Percentiles rank a stretch among this genome's conserved stretches.
Evolutionary conservation across 1,140 invertebrate species (phyloP).

Genomic region (Acromyrmex charruanus): DNA sequence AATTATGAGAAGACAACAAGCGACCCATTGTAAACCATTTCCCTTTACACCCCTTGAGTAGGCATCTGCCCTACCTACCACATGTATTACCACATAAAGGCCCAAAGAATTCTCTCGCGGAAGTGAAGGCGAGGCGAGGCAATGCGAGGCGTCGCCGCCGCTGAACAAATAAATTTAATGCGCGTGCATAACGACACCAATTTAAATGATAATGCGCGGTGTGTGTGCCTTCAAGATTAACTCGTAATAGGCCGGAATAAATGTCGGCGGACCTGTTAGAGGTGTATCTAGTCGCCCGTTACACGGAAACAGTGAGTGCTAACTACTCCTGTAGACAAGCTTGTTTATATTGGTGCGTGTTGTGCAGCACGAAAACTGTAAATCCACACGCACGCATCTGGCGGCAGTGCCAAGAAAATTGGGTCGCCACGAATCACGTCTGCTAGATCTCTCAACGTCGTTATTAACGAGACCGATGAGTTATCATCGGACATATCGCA

Average conservation of each 20-base stretch:
- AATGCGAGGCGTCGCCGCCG: slow-evolving; percentile 29
- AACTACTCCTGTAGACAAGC: slow-evolving; percentile 76
- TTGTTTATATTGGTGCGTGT: slow-evolving; percentile 71
- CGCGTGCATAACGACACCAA: slow-evolving; percentile 78
- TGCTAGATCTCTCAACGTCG: slow-evolving; percentile 34
- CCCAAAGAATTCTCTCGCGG: slow-evolving; percentile 56
- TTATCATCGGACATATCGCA: slow-evolving; percentile 22
- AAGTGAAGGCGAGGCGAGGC: slow-evolving; percentile 49
- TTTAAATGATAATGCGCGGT: slow-evolving; percentile 81
- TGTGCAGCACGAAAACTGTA: slow-evolving; percentile 36
- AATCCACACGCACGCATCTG: slow-evolving; percentile 55
- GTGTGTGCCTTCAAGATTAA: slow-evolving; percentile 77
- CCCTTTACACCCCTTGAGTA: not conserved
- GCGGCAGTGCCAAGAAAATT: slow-evolving; percentile 67
- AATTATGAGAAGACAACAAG: slow-evolving; percentile 56
- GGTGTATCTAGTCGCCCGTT: slow-evolving; percentile 70
- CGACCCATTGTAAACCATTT: slow-evolving; percentile 45
- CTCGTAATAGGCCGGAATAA: slow-evolving; percentile 76
- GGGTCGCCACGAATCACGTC: slow-evolving; percentile 47
- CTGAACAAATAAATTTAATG: slow-evolving; percentile 80
- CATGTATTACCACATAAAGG: slow-evolving; percentile 49
- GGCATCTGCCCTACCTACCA: slow-evolving; percentile 39
- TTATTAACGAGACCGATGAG: slow-evolving; percentile 54
- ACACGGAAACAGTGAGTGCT: slow-evolving; percentile 75
- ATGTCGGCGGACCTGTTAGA: slow-evolving; percentile 75